Conservation (phyloP, 2,797 vertebrate species). For the Gambusia yucatana region DNA sequence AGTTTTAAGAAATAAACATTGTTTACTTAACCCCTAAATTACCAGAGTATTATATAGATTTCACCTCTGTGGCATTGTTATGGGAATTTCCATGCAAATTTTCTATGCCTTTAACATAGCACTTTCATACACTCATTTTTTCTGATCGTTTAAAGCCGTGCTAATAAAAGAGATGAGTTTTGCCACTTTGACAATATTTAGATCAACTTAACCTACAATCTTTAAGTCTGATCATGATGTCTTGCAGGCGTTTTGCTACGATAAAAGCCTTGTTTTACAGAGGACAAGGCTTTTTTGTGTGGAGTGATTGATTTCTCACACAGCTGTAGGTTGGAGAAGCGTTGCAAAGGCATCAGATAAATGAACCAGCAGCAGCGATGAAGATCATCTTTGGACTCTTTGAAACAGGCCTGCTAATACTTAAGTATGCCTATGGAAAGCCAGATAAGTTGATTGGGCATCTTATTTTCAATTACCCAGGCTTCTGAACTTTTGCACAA, state of each 20-base stretch:
- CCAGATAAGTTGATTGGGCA: conserved; percentile 39
- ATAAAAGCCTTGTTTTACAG: conserved; percentile 69
- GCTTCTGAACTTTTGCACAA: conserved; percentile 41
- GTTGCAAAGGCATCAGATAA: conserved; percentile 69
- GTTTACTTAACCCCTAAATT: conserved; percentile 53
- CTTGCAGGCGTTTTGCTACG: conserved; percentile 59
- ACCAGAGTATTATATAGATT: conserved; percentile 16
- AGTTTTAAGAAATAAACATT: conserved; percentile 44
- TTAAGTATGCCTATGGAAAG: conserved; percentile 30
- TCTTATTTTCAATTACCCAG: conserved; percentile 32
- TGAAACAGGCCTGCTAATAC: conserved; percentile 46
- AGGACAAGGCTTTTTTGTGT: conserved; percentile 74
- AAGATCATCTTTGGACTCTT: conserved; percentile 46
- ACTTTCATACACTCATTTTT: not conserved
- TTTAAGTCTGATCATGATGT: conserved; percentile 36
- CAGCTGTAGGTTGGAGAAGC: conserved; percentile 72
- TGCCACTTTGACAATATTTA: not conserved
- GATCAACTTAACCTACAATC: not conserved
- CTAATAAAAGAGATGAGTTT: conserved; percentile 16
- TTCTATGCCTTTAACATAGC: not conserved
- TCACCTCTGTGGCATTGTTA: conserved; percentile 11
- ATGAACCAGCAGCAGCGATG: conserved; percentile 50
- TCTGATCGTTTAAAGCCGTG: not conserved
- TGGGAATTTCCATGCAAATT: conserved; percentile 17
- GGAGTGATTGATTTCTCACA: conserved; percentile 62